Percentiles rank a stretch among this genome's conserved stretches.
Evolutionary conservation across 2,113 vertebrate genomes (phyloP).

Genomic region (human): DNA sequence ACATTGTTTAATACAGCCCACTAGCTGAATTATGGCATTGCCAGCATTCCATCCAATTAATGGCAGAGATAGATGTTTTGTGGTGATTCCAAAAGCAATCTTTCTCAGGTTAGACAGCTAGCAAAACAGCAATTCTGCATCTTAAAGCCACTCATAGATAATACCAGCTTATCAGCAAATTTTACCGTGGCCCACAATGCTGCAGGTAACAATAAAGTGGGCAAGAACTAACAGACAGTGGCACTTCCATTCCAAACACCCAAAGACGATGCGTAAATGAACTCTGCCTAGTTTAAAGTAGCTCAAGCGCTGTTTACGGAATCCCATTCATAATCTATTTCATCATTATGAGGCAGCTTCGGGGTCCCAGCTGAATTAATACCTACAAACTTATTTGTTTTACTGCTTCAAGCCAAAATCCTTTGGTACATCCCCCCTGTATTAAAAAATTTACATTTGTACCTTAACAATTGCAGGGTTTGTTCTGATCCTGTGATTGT

Average conservation of each 20-base stretch:
- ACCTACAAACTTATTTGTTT: conserved; percentile 37
- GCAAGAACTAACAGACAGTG: conserved; percentile 53
- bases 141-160: conserved; percentile 72
- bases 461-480: conserved; percentile 98
- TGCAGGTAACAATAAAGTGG: conserved; percentile 48
- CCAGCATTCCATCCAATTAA: conserved; percentile 80
- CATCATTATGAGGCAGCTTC: neutral
- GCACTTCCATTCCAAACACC: conserved; percentile 50
- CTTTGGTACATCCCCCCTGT: neutral
- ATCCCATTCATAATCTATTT: conserved; percentile 37
- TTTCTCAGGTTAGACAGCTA: conserved; percentile 80
- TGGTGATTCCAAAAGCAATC: conserved; percentile 70
- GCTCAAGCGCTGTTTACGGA: conserved; percentile 41
- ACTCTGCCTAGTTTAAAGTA: conserved; percentile 70
- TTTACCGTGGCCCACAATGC: neutral
- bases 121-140: conserved; percentile 69
- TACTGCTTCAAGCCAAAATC: conserved; percentile 37
- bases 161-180: conserved; percentile 69
- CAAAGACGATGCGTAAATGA: conserved; percentile 60
- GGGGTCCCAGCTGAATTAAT: conserved; percentile 41
- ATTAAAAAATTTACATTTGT: conserved; percentile 82
- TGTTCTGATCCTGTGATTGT: conserved; percentile 97
- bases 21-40: conserved; percentile 83
- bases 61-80: conserved; percentile 78
- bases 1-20: conserved; percentile 85